A percentile compares a stretch with the other conserved stretches of the same genome.
Conservation (phyloP, 2,113 vertebrate species). For the Alces alces region DNA sequence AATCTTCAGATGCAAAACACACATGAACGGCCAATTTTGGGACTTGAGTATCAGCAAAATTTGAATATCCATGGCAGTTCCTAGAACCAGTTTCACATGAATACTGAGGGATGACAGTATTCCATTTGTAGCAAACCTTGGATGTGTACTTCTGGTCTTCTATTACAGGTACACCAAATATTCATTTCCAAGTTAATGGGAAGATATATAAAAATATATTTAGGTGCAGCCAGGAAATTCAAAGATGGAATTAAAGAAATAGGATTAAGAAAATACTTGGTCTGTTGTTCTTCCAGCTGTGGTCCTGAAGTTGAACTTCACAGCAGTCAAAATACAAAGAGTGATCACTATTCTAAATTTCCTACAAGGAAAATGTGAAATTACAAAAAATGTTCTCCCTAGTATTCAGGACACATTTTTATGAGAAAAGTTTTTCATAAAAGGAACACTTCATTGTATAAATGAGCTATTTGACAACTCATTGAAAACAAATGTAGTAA, state of each 20-base stretch:
- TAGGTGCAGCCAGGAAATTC: not conserved
- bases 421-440: not conserved
- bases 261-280: not conserved
- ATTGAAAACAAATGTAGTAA: not conserved
- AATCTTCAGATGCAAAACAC: not conserved
- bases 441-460: not conserved
- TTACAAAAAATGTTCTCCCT: not conserved
- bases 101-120: not conserved
- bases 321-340: conserved; percentile 39
- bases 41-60: not conserved
- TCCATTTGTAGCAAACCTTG: not conserved
- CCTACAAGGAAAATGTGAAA: not conserved
- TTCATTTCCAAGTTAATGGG: not conserved
- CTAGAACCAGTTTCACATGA: not conserved
- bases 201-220: not conserved
- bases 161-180: not conserved
- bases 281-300: not conserved
- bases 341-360: not conserved
- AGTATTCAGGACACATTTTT: conserved; percentile 12
- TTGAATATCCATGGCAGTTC: not conserved
- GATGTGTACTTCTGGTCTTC: not conserved
- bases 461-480: not conserved
- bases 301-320: conserved; percentile 1
- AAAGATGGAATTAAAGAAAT: conserved; percentile 25
- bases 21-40: not conserved